Base-by-base conservation (phyloP, 2,113 vertebrate species). In the Climacteris rufus region DNA sequence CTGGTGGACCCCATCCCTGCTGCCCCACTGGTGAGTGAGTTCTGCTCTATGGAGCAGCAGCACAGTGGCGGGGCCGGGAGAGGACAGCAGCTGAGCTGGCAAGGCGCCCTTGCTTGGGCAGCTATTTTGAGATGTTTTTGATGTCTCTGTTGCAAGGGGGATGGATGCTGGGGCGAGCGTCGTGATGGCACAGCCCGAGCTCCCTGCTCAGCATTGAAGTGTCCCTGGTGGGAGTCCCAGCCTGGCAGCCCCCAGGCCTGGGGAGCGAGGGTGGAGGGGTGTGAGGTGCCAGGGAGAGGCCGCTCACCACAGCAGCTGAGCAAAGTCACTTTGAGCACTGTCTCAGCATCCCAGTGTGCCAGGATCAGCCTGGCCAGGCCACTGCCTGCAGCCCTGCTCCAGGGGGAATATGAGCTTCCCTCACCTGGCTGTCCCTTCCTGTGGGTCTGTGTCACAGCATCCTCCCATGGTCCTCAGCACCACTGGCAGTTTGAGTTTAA, bases 61-160 rank as follows among this genome's bases (percentile, higher is more conserved):
- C 72, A 9, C 4, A 1, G 2, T 1, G 14, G 44, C 1, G 0
- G 59, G 82, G 93, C 86, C 4, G 1, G 85, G 77, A 95, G 95
- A 92, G 95, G 93, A 94, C 93, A 92, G 83, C 94, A 80, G 87
- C 91, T 86, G 91, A 94, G 89, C 96, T 97, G 96, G 90, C 95
- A 70, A 35, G 72, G 63, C 0, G 72, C 89, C 94, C 85, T 88
- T 39, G 69, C 84, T 66, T 80, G 0, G 4, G 61, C 82, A 95
- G 95, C 84, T 96, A 96, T 97, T 97, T 97, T 96, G 92, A 91
- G 96, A 81, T 86, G 93, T 59, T 95, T 97, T 83, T 96, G 92
- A 95, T 95, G 91, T 93, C 78, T 96, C 89, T 72, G 57, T 87
- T 75, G 87, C 95, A 94, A 83, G 76, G 76, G 42, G 89, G 89